Evolutionary conservation across 2,797 vertebrate genomes (phyloP).

Genomic region (Enteromius unitaeniatus): DNA sequence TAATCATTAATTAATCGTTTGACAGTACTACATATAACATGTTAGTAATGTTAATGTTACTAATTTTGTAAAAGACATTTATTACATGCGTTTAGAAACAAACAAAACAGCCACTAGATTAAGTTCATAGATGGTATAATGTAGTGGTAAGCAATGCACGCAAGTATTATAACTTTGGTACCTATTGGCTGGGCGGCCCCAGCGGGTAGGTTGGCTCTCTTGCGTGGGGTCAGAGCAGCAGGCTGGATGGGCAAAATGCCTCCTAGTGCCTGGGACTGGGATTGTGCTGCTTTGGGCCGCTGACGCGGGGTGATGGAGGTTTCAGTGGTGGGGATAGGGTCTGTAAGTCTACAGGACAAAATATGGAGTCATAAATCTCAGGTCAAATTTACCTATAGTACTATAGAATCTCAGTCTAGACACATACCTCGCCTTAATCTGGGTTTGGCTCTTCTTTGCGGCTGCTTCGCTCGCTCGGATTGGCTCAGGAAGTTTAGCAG

Average conservation of each 20-base stretch:
- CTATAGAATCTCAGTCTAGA: neutral
- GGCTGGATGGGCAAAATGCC: conserved; percentile 97
- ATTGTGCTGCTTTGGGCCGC: conserved; percentile 95
- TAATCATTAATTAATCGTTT: no score
- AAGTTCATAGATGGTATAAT: neutral
- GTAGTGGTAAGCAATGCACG: neutral
- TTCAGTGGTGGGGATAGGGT: conserved; percentile 95
- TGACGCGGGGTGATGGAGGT: conserved; percentile 98
- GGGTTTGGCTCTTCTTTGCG: conserved; percentile 92
- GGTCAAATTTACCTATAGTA: neutral
- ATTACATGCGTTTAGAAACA: no score
- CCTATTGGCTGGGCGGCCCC: conserved; percentile 81
- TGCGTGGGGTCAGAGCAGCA: conserved; percentile 92
- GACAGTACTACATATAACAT: no score
- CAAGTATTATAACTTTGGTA: conserved; percentile 59
- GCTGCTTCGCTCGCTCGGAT: conserved; percentile 97
- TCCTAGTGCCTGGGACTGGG: conserved; percentile 83
- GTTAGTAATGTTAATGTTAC: no score
- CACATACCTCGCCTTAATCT: conserved; percentile 89
- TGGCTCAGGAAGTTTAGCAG: conserved; percentile 93
- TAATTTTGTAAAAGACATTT: no score
- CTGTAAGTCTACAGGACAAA: conserved; percentile 84
- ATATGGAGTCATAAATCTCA: conserved; percentile 2
- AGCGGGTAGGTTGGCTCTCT: conserved; percentile 86
- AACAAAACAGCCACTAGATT: neutral